phyloP scores from a whole-genome alignment of 2,113 vertebrate species.

The Zosterops borbonicus region DNA sequence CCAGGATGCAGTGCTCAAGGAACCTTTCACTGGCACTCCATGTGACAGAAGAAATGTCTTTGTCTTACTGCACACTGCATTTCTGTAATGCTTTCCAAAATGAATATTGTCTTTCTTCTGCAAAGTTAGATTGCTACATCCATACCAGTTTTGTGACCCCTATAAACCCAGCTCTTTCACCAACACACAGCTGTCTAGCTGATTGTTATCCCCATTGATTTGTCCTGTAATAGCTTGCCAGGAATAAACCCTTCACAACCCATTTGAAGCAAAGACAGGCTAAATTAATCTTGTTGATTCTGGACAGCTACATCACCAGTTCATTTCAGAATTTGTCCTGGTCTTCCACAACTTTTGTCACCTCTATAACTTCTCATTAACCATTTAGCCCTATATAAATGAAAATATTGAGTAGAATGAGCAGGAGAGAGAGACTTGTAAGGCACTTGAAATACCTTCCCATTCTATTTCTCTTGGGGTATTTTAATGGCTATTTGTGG shows the following conservation, averaged over 20 bases:
- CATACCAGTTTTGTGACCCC: not conserved
- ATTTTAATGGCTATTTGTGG: not conserved
- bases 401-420: not conserved
- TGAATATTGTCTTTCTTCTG: slow-evolving; percentile 4
- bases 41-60: not conserved
- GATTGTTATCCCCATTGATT: slow-evolving; percentile 39
- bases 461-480: not conserved
- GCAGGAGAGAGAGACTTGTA: not conserved
- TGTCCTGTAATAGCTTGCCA: slow-evolving; percentile 11
- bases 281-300: slow-evolving; percentile 18
- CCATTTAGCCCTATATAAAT: not conserved
- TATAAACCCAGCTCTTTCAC: not conserved
- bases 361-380: not conserved
- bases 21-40: not conserved
- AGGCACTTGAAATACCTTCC: not conserved
- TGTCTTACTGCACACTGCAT: not conserved
- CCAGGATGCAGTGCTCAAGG: not conserved
- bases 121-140: not conserved
- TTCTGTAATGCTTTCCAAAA: not conserved
- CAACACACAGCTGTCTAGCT: not conserved
- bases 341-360: not conserved
- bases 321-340: not conserved
- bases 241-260: not conserved
- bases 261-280: not conserved
- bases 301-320: not conserved